Percentiles rank a stretch among this genome's conserved stretches.
Evolutionary conservation across 2,797 vertebrate species (phyloP).

Genomic region (Heliangelus exortis): DNA sequence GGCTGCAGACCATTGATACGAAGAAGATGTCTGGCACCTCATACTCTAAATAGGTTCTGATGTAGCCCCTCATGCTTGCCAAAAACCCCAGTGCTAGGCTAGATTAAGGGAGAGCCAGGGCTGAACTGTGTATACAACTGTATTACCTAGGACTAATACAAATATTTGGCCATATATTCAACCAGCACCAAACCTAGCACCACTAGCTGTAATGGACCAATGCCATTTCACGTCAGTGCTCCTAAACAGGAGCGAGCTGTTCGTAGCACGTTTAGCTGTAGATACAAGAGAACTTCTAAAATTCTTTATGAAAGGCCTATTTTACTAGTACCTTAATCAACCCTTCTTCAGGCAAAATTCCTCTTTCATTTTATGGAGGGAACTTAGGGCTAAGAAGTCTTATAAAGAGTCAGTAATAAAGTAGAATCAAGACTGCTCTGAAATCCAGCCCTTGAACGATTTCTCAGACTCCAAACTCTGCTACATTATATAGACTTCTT

Average conservation of each 20-base stretch:
- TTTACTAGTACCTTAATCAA: neutral
- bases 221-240: conserved; percentile 19
- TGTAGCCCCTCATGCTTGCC: conserved; percentile 19
- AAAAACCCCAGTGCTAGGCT: neutral
- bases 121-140: neutral
- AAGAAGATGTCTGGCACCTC: conserved; percentile 31
- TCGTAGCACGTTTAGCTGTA: neutral
- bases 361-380: neutral
- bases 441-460: neutral
- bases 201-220: neutral
- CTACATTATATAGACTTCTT: neutral
- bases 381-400: neutral
- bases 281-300: neutral
- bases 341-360: neutral
- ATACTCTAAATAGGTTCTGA: conserved; percentile 31
- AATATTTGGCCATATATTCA: conserved; percentile 11
- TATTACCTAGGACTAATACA: neutral
- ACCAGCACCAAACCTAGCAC: neutral
- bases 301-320: neutral
- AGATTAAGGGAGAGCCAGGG: conserved; percentile 2
- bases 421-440: neutral
- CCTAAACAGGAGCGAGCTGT: conserved; percentile 16
- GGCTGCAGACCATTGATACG: neutral
- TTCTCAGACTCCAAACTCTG: neutral
- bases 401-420: neutral